Evolutionary conservation across 2,888 invertebrate genomes (phyloP), one percentile per base, ranked within the genome.

Genomic region (Rotaria socialis): DNA sequence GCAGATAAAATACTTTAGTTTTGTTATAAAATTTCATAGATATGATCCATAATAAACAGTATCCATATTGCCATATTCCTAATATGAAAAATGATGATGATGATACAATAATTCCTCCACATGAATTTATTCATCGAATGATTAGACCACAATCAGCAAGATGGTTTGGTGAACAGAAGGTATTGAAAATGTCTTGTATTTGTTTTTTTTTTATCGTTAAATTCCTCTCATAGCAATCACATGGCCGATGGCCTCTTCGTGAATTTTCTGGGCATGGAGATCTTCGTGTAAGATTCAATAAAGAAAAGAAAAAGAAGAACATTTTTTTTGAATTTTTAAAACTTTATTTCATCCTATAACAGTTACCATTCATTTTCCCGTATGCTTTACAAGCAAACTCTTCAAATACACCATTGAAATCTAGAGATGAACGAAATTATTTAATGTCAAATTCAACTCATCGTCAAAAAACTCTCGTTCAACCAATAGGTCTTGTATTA

Each of bases 311-410:
- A 11, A 11, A 11, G 50, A 11, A 52, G 2, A 52, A 52, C 2
- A 67, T 67, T 24, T 27, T 24, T 19, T 80, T 24, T 47, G 43
- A 24, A 8, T 24, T 41, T n/a, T 43, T 22, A 16, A 41, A 43
- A 16, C 7, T 47, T 47, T 47, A n/a, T n/a, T 22, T 1, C 14
- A 14, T 11, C 50, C 50, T 50, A 50, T 75, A 22, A 22, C 43
- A 80, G 80, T 80, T 80, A 47, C 80, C 80, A 80, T 80, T 80
- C 47, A 24, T 80, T 24, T 80, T 80, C 19, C 80, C 80, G 5
- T 80, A 80, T 80, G 7, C 67, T 67, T 35, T 27, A 16, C 67
- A 67, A 35, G 19, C 67, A 41, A 67, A 6, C 7, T 67, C 67
- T 16, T 19, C 67, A 41, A 67, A 35, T 67, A 7, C 1, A 35